These are phyloP conservation scores for Hyppa rectilinea DNA, from an alignment of 2,888 invertebrate genomes.

Conservation along the genomic window DNA sequence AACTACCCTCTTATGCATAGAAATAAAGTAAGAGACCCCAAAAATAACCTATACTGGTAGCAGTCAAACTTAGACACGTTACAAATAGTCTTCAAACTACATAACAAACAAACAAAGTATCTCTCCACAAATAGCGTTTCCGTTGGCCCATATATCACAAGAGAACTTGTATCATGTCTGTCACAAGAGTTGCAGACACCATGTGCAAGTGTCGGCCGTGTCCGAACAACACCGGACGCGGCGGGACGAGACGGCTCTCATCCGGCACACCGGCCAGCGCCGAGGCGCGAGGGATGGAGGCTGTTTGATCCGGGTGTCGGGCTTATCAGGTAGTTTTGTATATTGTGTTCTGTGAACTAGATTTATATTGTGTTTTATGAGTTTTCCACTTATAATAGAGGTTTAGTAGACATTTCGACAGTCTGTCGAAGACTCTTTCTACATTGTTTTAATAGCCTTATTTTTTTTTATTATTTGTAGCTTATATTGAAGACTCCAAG, in stretches of 20 bases:
- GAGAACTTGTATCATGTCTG: constrained; percentile 31
- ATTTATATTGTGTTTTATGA: background rate
- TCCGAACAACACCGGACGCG: constrained; percentile 26
- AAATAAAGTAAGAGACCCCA: background rate
- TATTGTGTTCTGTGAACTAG: background rate
- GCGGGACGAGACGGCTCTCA: constrained; percentile 33
- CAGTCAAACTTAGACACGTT: background rate
- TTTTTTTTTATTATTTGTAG: no score
- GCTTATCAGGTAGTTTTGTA: constrained; percentile 13
- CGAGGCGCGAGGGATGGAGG: background rate
- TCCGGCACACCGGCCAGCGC: constrained; percentile 2
- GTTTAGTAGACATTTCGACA: no score
- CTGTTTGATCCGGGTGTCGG: constrained; percentile 21
- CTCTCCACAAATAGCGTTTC: constrained; percentile 28
- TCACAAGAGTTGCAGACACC: constrained; percentile 33
- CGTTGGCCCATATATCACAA: constrained; percentile 37
- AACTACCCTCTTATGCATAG: background rate
- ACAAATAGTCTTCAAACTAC: constrained; percentile 16
- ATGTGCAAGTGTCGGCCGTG: constrained; percentile 36
- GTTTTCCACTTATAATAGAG: background rate
- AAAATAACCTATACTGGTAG: background rate
- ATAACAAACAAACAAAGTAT: constrained; percentile 19
- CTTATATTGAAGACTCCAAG: no score
- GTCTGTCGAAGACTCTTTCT: no score
- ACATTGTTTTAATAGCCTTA: no score